Percentiles rank a stretch among this genome's conserved stretches.
Evolutionary conservation across 1,140 invertebrate species (phyloP).

Genomic region (Yoshiicerus persimilis): DNA sequence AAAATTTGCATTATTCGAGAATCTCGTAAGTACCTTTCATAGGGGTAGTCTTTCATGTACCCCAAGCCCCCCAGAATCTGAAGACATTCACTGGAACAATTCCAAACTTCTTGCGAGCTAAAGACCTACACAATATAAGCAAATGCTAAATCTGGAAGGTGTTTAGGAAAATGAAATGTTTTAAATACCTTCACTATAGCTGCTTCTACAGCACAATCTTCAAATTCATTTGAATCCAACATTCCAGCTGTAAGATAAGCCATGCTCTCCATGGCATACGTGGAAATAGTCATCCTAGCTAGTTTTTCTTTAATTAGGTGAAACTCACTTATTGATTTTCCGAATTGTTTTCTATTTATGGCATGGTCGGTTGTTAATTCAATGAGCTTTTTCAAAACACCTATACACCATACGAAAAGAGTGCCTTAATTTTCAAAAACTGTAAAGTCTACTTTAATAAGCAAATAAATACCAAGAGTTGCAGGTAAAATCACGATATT

Average conservation of each 20-base stretch:
- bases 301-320: slow-evolving; percentile 62
- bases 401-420: slow-evolving; percentile 38
- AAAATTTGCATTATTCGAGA: slow-evolving; percentile 74
- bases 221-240: slow-evolving; percentile 66
- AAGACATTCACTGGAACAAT: slow-evolving; percentile 68
- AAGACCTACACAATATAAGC: slow-evolving; percentile 53
- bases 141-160: not conserved
- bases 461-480: not conserved
- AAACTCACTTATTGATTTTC: slow-evolving; percentile 60
- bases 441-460: not conserved
- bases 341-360: slow-evolving; percentile 67
- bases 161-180: not conserved
- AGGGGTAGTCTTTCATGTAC: slow-evolving; percentile 66
- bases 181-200: slow-evolving; percentile 72
- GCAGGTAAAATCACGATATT: too few relatives aligned
- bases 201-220: slow-evolving; percentile 74
- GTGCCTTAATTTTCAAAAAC: not conserved
- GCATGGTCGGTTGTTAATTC: slow-evolving; percentile 62
- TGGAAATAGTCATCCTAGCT: slow-evolving; percentile 57
- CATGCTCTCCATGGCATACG: slow-evolving; percentile 78
- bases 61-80: slow-evolving; percentile 66
- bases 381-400: slow-evolving; percentile 57
- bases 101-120: slow-evolving; percentile 60
- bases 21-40: slow-evolving; percentile 70
- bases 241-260: slow-evolving; percentile 71